Base-by-base conservation (phyloP, 2,888 invertebrate genomes). In the Limenitis camilla region DNA sequence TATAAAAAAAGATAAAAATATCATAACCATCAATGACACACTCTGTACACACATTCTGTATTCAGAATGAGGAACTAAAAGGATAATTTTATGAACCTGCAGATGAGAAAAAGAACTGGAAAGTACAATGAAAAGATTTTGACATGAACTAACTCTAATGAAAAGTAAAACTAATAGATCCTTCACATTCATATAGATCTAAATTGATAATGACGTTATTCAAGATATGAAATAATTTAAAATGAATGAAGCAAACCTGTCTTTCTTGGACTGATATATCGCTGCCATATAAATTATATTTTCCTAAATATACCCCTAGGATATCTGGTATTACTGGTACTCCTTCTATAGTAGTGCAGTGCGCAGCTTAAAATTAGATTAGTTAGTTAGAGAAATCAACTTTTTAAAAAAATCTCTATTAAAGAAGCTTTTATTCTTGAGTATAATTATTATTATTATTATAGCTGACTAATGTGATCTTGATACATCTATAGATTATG, bases 231-330 rank as follows among this genome's bases (percentile, higher is more conserved):
- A 10, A 10, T n/a, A n/a, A 0, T 6, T 1, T n/a, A 6, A 35
- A 36, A 5, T 27, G 11, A 19, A 9, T 10, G 9, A 45, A 29
- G 4, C n/a, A 51, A n/a, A n/a, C 50, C 50, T 39, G 31, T 45
- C 38, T 51, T 35, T 51, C 50, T 45, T 51, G 50, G 8, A 44
- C 11, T 4, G 39, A 10, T 32, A 29, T 33, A 5, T 51, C 44
- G n/a, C 50, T 44, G 5, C 50, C 50, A 33, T 44, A 44, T 35
- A 51, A 44, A 45, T 51, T 51, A 7, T 51, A 44, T 44, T 51
- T 51, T 40, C 50, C 50, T 4, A 51, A n/a, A 35, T 10, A 19
- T 4, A 51, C 29, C 29, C 50, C 50, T 6, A 51, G 27, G n/a
- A 33, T 29, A 5, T 51, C 50, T 29, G 50, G 44, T 4, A 44